phyloP scores from a whole-genome alignment of 2,797 vertebrate genomes.

The Champsocephalus esox region DNA sequence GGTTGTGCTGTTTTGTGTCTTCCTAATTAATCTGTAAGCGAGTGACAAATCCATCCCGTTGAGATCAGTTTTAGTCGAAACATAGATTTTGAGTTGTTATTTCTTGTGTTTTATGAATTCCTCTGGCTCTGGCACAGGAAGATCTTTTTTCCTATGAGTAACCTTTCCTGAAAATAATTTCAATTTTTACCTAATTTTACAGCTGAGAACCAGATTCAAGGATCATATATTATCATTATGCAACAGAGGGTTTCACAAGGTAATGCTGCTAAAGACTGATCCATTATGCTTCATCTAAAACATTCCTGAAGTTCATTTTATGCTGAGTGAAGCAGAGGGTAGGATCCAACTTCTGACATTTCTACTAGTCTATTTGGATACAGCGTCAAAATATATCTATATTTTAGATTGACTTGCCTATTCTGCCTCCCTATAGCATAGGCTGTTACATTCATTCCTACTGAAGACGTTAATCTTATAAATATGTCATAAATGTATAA shows the following conservation, averaged over 20 bases:
- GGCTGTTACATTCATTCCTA: neutral
- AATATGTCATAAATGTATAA: neutral
- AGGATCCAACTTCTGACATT: conserved; percentile 5
- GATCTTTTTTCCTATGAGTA: neutral
- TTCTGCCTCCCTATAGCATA: neutral
- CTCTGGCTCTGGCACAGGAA: neutral
- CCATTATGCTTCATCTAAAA: no score
- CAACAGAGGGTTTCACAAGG: no score
- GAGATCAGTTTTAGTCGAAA: conserved; percentile 24
- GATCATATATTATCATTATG: no score
- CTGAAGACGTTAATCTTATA: neutral
- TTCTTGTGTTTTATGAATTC: conserved; percentile 3
- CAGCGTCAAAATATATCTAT: neutral
- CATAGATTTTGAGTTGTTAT: conserved; percentile 25
- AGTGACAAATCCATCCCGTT: conserved; percentile 12
- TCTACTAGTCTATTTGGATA: neutral
- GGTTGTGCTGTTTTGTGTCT: conserved; percentile 11
- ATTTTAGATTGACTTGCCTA: neutral
- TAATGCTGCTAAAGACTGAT: no score
- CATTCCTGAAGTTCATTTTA: no score
- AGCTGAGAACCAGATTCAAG: neutral
- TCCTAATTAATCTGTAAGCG: conserved; percentile 13
- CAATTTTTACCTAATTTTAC: neutral
- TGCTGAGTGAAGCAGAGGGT: conserved; percentile 13
- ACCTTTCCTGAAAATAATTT: conserved; percentile 13